phyloP scores from a whole-genome alignment of 2,797 vertebrate species.

The Triplophysa bombifrons region DNA sequence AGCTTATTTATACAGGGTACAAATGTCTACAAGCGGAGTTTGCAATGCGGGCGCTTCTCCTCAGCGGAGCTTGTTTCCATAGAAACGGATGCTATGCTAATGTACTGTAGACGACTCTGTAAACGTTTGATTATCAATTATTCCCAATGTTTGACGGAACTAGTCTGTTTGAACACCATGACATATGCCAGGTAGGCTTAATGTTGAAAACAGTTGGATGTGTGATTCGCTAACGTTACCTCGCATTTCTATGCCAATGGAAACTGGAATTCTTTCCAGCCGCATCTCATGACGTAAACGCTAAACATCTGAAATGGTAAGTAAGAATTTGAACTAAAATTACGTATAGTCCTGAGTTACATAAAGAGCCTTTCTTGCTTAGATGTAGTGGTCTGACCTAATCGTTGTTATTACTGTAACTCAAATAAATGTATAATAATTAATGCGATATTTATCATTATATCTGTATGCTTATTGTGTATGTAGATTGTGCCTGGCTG shows the following conservation, averaged over 20 bases:
- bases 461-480: neutral
- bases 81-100: conserved; percentile 35
- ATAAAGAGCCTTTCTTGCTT: neutral
- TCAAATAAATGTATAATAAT: no score
- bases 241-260: no score
- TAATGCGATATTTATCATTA: no score
- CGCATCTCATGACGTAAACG: no score
- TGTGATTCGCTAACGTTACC: no score
- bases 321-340: no score
- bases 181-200: conserved; percentile 13
- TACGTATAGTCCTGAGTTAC: no score
- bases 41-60: neutral
- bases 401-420: no score
- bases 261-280: no score
- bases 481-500: neutral
- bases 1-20: neutral
- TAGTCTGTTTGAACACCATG: no score
- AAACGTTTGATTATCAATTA: neutral
- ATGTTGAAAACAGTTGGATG: neutral
- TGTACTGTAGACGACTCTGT: neutral
- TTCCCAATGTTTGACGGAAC: neutral
- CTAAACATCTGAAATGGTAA: no score
- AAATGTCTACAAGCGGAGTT: neutral
- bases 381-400: neutral
- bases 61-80: conserved; percentile 38